Evolutionary conservation across 2,888 invertebrate species (phyloP), one percentile per base, ranked within the genome.

Genomic region (Pharmacophagus antenor): DNA sequence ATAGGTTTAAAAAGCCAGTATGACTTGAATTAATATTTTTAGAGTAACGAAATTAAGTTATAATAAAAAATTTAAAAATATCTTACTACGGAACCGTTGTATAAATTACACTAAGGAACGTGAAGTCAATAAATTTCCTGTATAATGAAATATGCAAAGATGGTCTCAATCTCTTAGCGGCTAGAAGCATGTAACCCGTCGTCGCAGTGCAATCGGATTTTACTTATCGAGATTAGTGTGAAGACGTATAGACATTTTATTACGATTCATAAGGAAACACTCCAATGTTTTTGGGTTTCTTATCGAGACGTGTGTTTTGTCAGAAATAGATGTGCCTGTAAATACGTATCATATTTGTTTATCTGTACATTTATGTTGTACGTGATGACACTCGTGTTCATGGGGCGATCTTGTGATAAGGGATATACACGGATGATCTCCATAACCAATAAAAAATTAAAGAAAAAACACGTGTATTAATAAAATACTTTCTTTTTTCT

Each of bases 121-220:
- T 25, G 21, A 20, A 58, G 27, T 21, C 12, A 7, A 52, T 41
- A 58, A 52, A 52, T 37, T 58, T 58, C 23, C 58, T 52, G 23
- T 52, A 18, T 47, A 58, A 53, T 18, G 27, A 41, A 53, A 58
- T 58, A 58, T 50, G 49, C 44, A 44, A 59, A 54, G 18, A 15
- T 42, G 20, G 5, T 22, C 20, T 7, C 25, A 2, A 44, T 21
- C 55, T 47, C 21, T 47, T 4, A n/a, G 21, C 21, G 15, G 6
- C 15, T 20, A 48, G 52, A 21, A 7, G 46, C 37, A 52, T 37
- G 46, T 22, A 53, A 23, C 54, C 52, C 42, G 22, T 27, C 48
- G 12, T 2, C 42, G 22, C 41, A 42, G 27, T 27, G 21, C 52
- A 31, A 5, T n/a, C 46, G 20, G 12, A 23, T 42, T n/a, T 25